Evolutionary conservation across 2,113 vertebrate genomes (phyloP), one percentile per base, ranked within the genome.

Genomic region (Rattus rattus): DNA sequence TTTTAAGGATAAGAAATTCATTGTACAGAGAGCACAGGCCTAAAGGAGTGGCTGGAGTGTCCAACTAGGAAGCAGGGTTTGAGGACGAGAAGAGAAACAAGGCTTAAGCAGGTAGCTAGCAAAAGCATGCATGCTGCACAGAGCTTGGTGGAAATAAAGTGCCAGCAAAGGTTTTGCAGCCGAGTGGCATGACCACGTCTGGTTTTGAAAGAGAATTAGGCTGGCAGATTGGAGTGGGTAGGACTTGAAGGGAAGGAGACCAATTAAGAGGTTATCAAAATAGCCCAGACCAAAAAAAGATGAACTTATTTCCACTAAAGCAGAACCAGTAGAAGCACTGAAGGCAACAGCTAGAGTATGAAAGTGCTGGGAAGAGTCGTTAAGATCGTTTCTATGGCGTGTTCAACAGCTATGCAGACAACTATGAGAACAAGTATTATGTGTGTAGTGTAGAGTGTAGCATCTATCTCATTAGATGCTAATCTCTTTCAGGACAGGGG

Each of bases 221-320:
- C 94, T 94, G 91, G 95, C 97, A 97, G 97, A 98, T 97, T 97
- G 97, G 95, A 97, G 96, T 97, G 95, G 97, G 96, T 28, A 94
- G 96, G 95, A 91, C 84, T 95, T 96, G 94, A 96, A 92, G 94
- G 92, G 91, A 95, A 76, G 76, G 88, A 96, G 91, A 97, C 97
- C 92, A 96, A 96, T 98, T 98, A 97, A 88, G 85, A 96, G 91
- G 47, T 92, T 97, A 94, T 97, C 94, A 75, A 97, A 98, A 97
- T 97, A 97, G 85, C 76, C 97, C 76, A 95, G 94, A 91, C 88
- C 92, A 94, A 61, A 94, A 97, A 95, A 54, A 39, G 70, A 94
- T 92, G 85, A 91, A 96, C 69, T 97, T 92, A 94, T 80, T 96
- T 96, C 92, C 90, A 88, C 80, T 43, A 93, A 94, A 63, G 56